A percentile compares a stretch with the other conserved stretches of the same genome.
phyloP scores from a whole-genome alignment of 2,888 invertebrate species.

The Phoronis australis region DNA sequence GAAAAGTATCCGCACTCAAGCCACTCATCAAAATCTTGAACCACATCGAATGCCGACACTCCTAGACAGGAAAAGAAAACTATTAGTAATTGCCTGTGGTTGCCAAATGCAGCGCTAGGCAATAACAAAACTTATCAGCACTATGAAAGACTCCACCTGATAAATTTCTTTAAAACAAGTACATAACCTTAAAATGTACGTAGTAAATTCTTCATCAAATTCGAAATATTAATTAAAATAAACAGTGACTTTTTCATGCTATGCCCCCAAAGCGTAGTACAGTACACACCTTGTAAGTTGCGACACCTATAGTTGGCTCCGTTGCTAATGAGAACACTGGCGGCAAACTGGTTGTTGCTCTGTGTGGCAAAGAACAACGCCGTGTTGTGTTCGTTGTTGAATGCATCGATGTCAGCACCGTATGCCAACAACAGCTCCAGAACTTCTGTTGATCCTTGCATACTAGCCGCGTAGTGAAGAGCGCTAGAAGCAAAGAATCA shows the following conservation, averaged over 20 bases:
- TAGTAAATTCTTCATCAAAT: no score
- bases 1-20: slow-evolving; percentile 47
- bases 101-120: not conserved
- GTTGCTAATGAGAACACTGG: slow-evolving; percentile 37
- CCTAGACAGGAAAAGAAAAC: slow-evolving; percentile 20
- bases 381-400: slow-evolving; percentile 40
- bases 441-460: slow-evolving; percentile 38
- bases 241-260: no score
- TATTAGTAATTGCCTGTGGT: no score
- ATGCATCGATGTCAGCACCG: slow-evolving; percentile 40
- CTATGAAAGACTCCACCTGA: not conserved
- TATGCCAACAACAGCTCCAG: slow-evolving; percentile 36
- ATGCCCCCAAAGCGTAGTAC: no score
- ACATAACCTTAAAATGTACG: no score
- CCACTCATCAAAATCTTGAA: slow-evolving; percentile 51
- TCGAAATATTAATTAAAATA: no score
- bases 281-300: slow-evolving; percentile 33
- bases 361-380: slow-evolving; percentile 48
- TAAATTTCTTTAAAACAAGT: no score
- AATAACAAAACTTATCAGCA: not conserved
- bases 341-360: slow-evolving; percentile 44
- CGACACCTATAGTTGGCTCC: slow-evolving; percentile 40
- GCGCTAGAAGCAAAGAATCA: slow-evolving; percentile 23
- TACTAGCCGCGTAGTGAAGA: slow-evolving; percentile 42
- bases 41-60: slow-evolving; percentile 46